A percentile compares a stretch with the other conserved stretches of the same genome.
These are phyloP conservation scores for Psephotus haematonotus DNA, from an alignment of 2,113 vertebrate species.

Conservation along the genomic window DNA sequence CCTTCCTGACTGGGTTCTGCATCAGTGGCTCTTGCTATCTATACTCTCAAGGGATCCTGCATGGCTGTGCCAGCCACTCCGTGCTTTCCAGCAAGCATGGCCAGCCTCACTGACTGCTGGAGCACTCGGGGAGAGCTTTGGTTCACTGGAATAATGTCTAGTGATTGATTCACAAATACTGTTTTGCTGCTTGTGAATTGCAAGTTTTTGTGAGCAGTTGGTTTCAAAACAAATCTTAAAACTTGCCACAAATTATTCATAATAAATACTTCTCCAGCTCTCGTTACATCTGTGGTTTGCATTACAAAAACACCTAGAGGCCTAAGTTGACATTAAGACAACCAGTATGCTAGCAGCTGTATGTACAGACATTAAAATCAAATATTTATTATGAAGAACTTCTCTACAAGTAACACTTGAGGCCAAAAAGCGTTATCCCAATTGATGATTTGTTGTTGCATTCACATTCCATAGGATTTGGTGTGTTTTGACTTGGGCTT, in stretches of 20 bases:
- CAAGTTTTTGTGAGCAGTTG: background rate
- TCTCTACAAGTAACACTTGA: background rate
- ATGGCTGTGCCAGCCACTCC: background rate
- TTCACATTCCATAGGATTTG: background rate
- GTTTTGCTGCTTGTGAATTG: background rate
- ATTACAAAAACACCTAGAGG: background rate
- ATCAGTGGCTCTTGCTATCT: background rate
- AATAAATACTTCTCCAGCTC: background rate
- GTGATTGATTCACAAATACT: background rate
- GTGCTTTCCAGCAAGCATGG: background rate
- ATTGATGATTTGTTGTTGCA: background rate
- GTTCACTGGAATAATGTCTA: background rate
- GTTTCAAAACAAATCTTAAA: background rate
- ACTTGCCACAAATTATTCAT: background rate
- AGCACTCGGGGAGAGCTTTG: background rate
- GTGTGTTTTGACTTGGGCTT: background rate
- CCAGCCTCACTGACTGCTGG: background rate
- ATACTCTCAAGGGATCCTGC: accelerated
- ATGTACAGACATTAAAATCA: background rate
- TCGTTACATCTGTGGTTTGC: background rate
- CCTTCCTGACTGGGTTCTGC: background rate
- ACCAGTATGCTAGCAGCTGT: background rate
- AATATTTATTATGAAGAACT: background rate
- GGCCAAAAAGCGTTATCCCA: background rate
- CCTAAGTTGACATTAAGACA: background rate